Conservation (phyloP, 92 coral and sea anemone genomes). For the Palythoa grandis region DNA sequence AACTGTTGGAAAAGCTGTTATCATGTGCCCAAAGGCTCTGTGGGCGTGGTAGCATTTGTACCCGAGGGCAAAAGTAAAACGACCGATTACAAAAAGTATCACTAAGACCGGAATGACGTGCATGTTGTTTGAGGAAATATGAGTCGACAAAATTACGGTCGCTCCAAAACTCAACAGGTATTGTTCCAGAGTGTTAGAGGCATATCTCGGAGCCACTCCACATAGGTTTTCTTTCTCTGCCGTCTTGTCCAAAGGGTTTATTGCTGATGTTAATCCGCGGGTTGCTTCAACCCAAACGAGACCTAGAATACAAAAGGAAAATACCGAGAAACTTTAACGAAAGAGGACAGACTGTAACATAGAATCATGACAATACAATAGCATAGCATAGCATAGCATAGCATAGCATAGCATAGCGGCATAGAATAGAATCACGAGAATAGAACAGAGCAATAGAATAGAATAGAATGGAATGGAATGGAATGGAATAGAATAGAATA, state of each 20-base stretch:
- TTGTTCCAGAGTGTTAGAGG: conserved; percentile 52
- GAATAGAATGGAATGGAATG: too few species aligned
- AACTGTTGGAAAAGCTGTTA: conserved; percentile 40
- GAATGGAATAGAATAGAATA: too few species aligned
- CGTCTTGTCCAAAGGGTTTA: conserved; percentile 42
- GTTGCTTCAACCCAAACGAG: conserved; percentile 50
- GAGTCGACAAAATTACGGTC: conserved; percentile 30
- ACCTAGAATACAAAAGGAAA: not conserved
- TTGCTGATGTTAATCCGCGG: conserved; percentile 44
- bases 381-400: too few species aligned
- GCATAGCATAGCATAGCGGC: too few species aligned
- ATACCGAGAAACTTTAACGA: too few species aligned
- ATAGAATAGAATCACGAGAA: too few species aligned
- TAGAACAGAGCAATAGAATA: too few species aligned
- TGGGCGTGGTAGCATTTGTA: conserved; percentile 43
- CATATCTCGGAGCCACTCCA: conserved; percentile 49
- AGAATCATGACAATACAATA: too few species aligned
- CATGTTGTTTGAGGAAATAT: conserved; percentile 49
- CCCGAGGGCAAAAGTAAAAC: conserved; percentile 47
- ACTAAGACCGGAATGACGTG: conserved; percentile 48
- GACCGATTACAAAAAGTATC: conserved; percentile 39
- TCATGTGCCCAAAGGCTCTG: conserved; percentile 46
- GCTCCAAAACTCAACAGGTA: conserved; percentile 43
- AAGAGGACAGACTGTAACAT: too few species aligned
- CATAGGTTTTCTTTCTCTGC: conserved; percentile 39